phyloP scores from a whole-genome alignment of 2,113 vertebrate genomes.

The Pogonocichla stellata region DNA sequence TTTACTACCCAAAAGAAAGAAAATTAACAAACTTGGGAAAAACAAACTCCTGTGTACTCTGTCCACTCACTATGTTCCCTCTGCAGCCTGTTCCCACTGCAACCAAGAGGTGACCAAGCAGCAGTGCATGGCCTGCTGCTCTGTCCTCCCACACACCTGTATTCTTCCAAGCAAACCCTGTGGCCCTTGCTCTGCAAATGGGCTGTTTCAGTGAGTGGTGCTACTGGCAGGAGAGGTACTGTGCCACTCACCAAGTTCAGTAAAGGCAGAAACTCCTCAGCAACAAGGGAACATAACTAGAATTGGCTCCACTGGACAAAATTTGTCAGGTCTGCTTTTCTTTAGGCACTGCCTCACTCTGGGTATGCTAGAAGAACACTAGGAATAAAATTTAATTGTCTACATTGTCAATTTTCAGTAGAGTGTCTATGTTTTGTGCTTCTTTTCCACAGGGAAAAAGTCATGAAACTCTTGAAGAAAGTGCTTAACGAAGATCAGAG shows the following conservation, averaged over 20 bases:
- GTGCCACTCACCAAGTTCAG: not conserved
- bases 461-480: not conserved
- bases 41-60: not conserved
- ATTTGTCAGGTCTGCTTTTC: not conserved
- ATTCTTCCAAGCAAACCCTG: not conserved
- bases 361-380: not conserved
- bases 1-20: not conserved
- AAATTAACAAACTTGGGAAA: not conserved
- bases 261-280: not conserved
- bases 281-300: not conserved
- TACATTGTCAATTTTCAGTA: not conserved
- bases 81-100: not conserved
- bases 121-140: not conserved
- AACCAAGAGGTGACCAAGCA: not conserved
- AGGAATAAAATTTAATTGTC: not conserved
- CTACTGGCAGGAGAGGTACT: not conserved
- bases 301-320: not conserved
- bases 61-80: not conserved
- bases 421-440: not conserved
- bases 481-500: not conserved
- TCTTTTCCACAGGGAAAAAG: conserved; percentile 27
- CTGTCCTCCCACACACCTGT: not conserved
- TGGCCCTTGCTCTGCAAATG: not conserved
- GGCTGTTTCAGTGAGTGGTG: not conserved
- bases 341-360: not conserved